Evolutionary conservation across 2,113 vertebrate species (phyloP).

Genomic region (Hyaena hyaena): DNA sequence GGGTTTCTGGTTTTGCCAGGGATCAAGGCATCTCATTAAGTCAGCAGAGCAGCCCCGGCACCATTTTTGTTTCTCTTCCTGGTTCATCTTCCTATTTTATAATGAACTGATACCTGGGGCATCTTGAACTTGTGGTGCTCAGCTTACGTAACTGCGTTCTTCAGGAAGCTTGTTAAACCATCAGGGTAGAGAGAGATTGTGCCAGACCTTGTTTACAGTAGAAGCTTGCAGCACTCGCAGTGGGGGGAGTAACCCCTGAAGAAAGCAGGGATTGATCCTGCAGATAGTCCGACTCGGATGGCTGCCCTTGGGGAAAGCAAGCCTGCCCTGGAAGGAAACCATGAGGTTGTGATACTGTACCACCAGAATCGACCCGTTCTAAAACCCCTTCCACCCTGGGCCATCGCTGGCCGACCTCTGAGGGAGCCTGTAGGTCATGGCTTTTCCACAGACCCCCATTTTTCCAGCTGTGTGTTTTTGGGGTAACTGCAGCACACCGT

Average conservation of each 20-base stretch:
- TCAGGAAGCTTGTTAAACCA: not conserved
- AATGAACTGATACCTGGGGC: rapidly evolving
- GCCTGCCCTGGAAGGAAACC: not conserved
- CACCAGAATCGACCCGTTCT: not conserved
- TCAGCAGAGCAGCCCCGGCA: not conserved
- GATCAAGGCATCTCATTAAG: not conserved
- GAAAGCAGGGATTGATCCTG: not conserved
- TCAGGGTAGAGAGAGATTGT: not conserved
- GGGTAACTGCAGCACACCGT: not conserved
- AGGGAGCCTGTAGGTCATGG: not conserved
- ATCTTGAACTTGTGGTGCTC: not conserved
- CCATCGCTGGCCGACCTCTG: too few species aligned
- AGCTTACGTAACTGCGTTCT: not conserved
- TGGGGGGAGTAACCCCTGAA: not conserved
- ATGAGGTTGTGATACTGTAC: not conserved
- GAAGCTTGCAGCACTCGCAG: not conserved
- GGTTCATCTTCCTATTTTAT: not conserved
- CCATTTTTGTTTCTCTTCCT: too few species aligned
- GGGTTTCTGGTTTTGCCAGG: not conserved
- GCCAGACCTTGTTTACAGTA: not conserved
- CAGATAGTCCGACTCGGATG: too few species aligned
- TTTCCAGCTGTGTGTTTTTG: not conserved
- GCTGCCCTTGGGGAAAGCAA: not conserved
- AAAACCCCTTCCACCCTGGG: rapidly evolving
- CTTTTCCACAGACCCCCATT: not conserved